Percentiles rank a stretch among this genome's conserved stretches.
Evolutionary conservation across 2,888 invertebrate species (phyloP).

Genomic region (Meteorus colon): DNA sequence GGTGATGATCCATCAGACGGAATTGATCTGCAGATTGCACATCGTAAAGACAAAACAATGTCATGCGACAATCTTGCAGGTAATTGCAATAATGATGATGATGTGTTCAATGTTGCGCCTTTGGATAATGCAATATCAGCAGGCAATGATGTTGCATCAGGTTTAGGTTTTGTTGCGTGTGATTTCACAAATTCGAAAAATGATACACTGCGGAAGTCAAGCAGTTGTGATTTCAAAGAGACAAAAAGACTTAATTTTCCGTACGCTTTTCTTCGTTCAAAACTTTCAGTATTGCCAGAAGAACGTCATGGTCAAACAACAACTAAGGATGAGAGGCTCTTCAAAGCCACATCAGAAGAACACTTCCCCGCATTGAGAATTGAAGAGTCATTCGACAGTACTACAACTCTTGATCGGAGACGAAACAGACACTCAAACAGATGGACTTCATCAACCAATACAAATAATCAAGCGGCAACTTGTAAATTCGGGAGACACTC

Average conservation of each 20-base stretch:
- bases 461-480: constrained; percentile 46
- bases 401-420: constrained; percentile 68
- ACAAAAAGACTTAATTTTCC: constrained; percentile 82
- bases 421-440: constrained; percentile 57
- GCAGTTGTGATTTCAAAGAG: constrained; percentile 69
- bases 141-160: constrained; percentile 38
- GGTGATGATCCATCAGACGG: constrained; percentile 89
- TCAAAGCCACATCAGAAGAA: constrained; percentile 78
- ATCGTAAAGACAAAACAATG: constrained; percentile 67
- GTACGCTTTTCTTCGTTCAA: constrained; percentile 85
- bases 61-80: constrained; percentile 69
- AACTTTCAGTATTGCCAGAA: constrained; percentile 84
- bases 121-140: constrained; percentile 37
- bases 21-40: constrained; percentile 77
- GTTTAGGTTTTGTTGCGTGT: constrained; percentile 60
- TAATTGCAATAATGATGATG: constrained; percentile 56
- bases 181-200: constrained; percentile 61
- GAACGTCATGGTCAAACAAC: constrained; percentile 74
- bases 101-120: constrained; percentile 53
- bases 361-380: constrained; percentile 73
- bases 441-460: constrained; percentile 10
- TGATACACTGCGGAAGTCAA: constrained; percentile 65
- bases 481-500: constrained; percentile 58
- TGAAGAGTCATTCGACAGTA: constrained; percentile 66
- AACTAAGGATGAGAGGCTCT: constrained; percentile 74